These are phyloP conservation scores for Frankliniella intonsa DNA, from an alignment of 2,888 invertebrate genomes.

Conservation along the genomic window DNA sequence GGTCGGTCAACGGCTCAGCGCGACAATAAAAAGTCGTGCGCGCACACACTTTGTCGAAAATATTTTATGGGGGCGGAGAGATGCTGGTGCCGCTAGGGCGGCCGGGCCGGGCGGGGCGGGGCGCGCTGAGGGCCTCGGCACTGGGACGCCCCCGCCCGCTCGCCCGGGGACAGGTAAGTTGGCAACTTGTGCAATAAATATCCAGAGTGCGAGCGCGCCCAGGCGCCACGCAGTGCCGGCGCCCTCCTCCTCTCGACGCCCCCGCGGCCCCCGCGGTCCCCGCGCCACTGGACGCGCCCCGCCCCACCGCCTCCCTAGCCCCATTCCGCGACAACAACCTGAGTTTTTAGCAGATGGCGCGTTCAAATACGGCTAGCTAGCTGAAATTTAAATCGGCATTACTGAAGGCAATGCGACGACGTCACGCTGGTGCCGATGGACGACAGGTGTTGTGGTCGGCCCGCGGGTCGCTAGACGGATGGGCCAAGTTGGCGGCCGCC, in stretches of 20 bases:
- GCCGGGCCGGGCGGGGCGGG: no score
- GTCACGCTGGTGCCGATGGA: no score
- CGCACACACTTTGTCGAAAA: constrained; percentile 17
- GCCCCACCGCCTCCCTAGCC: background rate
- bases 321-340: no score
- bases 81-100: no score
- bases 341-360: no score
- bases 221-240: background rate
- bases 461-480: no score
- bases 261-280: background rate
- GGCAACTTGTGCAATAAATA: constrained; percentile 17
- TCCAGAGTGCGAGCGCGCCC: background rate
- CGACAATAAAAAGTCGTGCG: background rate
- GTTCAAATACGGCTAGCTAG: no score
- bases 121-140: no score
- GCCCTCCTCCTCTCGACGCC: background rate
- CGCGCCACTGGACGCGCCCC: background rate
- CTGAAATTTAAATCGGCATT: no score
- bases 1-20: background rate
- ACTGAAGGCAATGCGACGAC: no score
- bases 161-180: background rate
- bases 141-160: no score
- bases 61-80: constrained; percentile 4
- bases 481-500: background rate
- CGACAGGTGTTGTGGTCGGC: no score